A percentile compares a stretch with the other conserved stretches of the same genome.
Conservation (phyloP, 2,888 invertebrate species). For the Pterobdella sp. region DNA sequence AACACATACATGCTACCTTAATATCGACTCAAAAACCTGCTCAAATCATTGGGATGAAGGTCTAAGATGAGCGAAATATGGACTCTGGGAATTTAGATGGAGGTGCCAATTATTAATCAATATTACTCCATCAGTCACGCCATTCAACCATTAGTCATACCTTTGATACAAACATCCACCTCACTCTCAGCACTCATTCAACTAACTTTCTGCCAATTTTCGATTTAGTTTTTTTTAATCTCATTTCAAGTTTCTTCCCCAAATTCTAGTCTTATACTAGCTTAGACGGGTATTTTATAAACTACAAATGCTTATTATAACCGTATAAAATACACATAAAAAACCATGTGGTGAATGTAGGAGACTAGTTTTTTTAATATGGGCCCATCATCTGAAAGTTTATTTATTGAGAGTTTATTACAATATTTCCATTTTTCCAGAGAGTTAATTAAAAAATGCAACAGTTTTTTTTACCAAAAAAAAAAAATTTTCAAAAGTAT, state of each 20-base stretch:
- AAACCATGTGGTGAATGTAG: too few species aligned
- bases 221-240: neutral
- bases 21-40: too few species aligned
- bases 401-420: too few species aligned
- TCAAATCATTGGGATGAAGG: too few species aligned
- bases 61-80: neutral
- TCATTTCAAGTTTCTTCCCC: neutral
- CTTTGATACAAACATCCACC: constrained; percentile 1
- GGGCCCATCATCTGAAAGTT: too few species aligned
- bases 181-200: neutral
- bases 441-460: too few species aligned
- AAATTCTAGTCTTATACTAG: neutral
- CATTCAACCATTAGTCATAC: constrained; percentile 12
- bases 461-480: too few species aligned
- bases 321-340: neutral
- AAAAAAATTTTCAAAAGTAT: too few species aligned
- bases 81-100: neutral
- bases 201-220: neutral
- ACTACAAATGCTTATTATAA: neutral
- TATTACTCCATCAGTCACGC: neutral
- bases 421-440: too few species aligned
- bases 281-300: neutral
- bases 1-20: too few species aligned
- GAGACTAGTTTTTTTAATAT: too few species aligned
- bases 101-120: constrained; percentile 12